Conservation (phyloP, 2,888 invertebrate species). For the Bombylius major region DNA sequence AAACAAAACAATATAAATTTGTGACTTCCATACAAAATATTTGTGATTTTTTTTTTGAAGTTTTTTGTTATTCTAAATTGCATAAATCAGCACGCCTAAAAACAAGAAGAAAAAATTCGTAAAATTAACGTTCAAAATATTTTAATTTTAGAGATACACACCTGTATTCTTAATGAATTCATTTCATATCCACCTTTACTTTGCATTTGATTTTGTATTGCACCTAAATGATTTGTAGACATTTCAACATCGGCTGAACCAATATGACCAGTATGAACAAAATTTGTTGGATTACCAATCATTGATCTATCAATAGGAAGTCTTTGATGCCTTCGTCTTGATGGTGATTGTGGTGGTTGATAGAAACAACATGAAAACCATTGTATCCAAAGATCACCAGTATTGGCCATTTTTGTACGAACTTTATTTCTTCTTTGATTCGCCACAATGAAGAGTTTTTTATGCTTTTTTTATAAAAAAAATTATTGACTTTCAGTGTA, state of each 20-base stretch:
- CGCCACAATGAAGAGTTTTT: slow-evolving; percentile 18
- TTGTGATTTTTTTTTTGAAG: too few species aligned
- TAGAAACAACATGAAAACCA: slow-evolving; percentile 85
- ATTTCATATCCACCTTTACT: slow-evolving; percentile 90
- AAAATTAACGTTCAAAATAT: too few species aligned
- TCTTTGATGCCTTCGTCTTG: slow-evolving; percentile 54
- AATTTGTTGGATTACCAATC: slow-evolving; percentile 93
- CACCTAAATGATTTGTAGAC: slow-evolving; percentile 68
- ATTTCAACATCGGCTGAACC: slow-evolving; percentile 82
- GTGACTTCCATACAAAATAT: too few species aligned
- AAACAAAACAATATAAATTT: too few species aligned
- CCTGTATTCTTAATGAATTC: slow-evolving; percentile 37
- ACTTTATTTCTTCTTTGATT: slow-evolving; percentile 18
- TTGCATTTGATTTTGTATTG: slow-evolving; percentile 88
- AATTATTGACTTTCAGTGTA: too few species aligned
- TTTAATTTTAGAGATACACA: too few species aligned
- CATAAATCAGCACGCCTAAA: too few species aligned
- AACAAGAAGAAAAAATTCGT: too few species aligned
- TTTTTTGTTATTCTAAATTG: too few species aligned
- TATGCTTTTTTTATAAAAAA: too few species aligned
- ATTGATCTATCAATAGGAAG: slow-evolving; percentile 80
- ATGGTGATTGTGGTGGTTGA: slow-evolving; percentile 58
- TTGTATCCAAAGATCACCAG: slow-evolving; percentile 78
- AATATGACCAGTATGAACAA: slow-evolving; percentile 81
- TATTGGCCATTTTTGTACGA: slow-evolving; percentile 45